Conservation (phyloP, 2,888 invertebrate genomes). For the Epirrhoe alternata region DNA sequence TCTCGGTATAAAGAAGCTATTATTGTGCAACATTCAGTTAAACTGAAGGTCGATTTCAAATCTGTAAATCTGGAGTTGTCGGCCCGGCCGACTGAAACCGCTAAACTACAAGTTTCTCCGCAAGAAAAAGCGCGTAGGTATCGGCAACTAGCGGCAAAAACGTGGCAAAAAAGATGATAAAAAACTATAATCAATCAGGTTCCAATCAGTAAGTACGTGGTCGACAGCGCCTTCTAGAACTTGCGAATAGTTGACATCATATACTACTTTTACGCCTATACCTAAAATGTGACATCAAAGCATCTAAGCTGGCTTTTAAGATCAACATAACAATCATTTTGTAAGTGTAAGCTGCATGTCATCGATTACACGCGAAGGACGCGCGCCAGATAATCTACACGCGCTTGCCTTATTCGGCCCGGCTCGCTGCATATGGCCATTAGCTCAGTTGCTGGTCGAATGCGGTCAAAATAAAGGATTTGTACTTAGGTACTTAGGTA, state of each 20-base stretch:
- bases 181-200: conserved; percentile 44
- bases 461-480: background rate
- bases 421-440: conserved; percentile 12
- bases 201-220: conserved; percentile 37
- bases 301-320: too few relatives aligned
- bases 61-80: conserved; percentile 47
- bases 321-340: background rate
- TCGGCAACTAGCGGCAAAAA: conserved; percentile 34
- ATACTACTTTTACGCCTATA: background rate
- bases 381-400: conserved; percentile 21
- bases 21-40: conserved; percentile 47
- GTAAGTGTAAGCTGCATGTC: background rate
- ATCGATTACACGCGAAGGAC: background rate
- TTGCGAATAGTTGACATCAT: conserved; percentile 34
- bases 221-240: conserved; percentile 24
- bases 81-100: conserved; percentile 44
- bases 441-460: background rate
- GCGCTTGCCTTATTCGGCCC: conserved; percentile 10
- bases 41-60: conserved; percentile 61
- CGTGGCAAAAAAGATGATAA: conserved; percentile 41
- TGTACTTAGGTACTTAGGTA: background rate
- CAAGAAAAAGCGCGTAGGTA: conserved; percentile 48
- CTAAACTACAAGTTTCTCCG: conserved; percentile 51
- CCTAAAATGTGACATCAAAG: background rate
- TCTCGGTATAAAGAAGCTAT: conserved; percentile 37